Base-by-base conservation (phyloP, 1,140 invertebrate species). In the Helicoverpa zea region DNA sequence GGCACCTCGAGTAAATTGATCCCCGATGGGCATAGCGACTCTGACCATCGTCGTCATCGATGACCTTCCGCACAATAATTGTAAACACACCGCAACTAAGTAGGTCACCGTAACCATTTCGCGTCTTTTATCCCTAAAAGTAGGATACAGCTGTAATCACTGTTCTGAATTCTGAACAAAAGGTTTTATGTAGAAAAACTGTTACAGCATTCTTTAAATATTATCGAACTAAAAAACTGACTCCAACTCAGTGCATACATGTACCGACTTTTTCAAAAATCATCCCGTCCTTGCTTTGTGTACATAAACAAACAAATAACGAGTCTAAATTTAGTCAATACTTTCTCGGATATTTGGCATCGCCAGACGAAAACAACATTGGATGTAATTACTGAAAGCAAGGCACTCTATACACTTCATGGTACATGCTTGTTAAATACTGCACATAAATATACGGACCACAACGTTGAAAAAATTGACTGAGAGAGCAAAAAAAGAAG, bases 291-390 rank as follows among this genome's bases (percentile, higher is more conserved):
- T 77, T 77, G 61, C 76, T 79, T 79, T 68, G 51, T 68, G 63
- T 30, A 12, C 23, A 68, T 70, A 79, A 68, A 79, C 64, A 79
- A 77, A 79, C 49, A 52, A 14, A 68, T 52, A 59, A 49, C 52
- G 51, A 56, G 63, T 63, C 76, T 82, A 82, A 74, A 82, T 82
- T 75, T 82, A 79, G 81, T 74, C 51, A 79, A 82, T 79, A 82
- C 76, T 82, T 79, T 82, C 76, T 82, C 59, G 68, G 76, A 58
- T 74, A 75, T 79, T 82, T 82, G 76, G 81, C 81, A 82, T 75
- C 68, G 76, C 58, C 13, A 75, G 66, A 59, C 43, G 68, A 82
- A 82, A 82, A 82, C 81, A 79, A 75, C 68, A n/a, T 79, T 64
- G 70, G 70, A 74, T 75, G 76, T 75, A 75, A 59, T 79, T 51